phyloP scores from a whole-genome alignment of 2,113 vertebrate genomes.

The Antigone vipio region DNA sequence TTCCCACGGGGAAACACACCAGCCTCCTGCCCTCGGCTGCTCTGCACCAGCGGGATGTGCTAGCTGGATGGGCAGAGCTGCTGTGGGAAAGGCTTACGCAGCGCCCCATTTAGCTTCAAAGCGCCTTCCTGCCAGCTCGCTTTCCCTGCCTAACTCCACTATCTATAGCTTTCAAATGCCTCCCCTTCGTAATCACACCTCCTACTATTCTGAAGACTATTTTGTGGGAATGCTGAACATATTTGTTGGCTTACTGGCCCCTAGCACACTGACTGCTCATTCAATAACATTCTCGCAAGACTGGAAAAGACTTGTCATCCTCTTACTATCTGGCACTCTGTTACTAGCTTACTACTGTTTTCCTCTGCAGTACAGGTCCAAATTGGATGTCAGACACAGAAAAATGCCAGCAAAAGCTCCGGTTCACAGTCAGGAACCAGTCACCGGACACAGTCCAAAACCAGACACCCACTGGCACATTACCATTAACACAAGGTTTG shows the following conservation, averaged over 20 bases:
- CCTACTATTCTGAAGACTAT: conserved; percentile 47
- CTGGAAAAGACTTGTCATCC: conserved; percentile 63
- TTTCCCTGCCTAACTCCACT: conserved; percentile 24
- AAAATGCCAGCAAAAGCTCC: conserved; percentile 39
- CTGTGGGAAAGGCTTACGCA: not conserved
- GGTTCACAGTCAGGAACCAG: not conserved
- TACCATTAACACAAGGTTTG: not conserved
- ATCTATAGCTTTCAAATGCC: conserved; percentile 32
- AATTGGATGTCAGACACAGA: conserved; percentile 16
- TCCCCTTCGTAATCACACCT: conserved; percentile 44
- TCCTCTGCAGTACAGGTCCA: conserved; percentile 17
- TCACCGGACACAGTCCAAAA: not conserved
- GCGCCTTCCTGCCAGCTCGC: not conserved
- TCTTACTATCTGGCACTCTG: conserved; percentile 31
- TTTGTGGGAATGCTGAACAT: conserved; percentile 43
- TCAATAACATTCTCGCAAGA: conserved; percentile 46
- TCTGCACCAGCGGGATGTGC: accelerated
- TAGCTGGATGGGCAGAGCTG: not conserved
- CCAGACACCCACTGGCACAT: not conserved
- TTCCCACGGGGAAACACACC: not conserved
- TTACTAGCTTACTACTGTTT: conserved; percentile 45
- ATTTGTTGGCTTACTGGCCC: conserved; percentile 61
- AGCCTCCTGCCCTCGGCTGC: not conserved
- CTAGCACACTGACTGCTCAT: conserved; percentile 57
- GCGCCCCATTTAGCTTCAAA: not conserved